Evolutionary conservation across 2,113 vertebrate species (phyloP), one percentile per base, ranked within the genome.

Genomic region (Scophthalmus maximus): DNA sequence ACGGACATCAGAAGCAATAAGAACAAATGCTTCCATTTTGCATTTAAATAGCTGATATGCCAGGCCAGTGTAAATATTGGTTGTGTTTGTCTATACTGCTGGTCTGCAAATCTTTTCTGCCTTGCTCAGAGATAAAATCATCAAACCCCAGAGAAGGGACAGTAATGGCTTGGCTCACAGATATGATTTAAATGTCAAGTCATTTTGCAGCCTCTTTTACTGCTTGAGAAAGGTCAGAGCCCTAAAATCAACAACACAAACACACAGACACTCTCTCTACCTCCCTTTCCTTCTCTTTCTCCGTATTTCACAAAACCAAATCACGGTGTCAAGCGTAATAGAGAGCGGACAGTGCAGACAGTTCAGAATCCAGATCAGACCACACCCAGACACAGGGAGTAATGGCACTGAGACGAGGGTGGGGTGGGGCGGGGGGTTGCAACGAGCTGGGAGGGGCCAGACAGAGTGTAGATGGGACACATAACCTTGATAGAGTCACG

Each of bases 151-250:
- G 18, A 15, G 18, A 8, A 34, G 30, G 20, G 62, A 72, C 20
- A 53, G 75, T 38, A 63, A 76, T 56, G 47, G 15, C 71, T 57
- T 26, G 25, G 55, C 59, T 68, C n/a, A 53, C 15, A 44, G 29
- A 74, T 73, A 29, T 59, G 56, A 61, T 62, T 20, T 55, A 76
- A 83, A 88, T 84, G 84, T 72, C 79, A 84, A 58, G 65, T 75
- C 66, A 65, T 66, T 67, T 65, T 36, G 18, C 27, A 27, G 72
- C 27, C 14, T 55, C 22, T 83, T 80, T 83, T 65, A 79, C 32
- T 60, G 71, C 58, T 60, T 40, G 51, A 14, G 30, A 81, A 90
- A 91, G 84, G 84, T 88, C 82, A 80, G 50, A 60, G 34, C 26
- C n/a, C 63, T 70, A 74, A 88, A 83, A n/a, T 18, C 51, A 6